These are phyloP conservation scores for Muricea muricata DNA, from an alignment of 92 coral and sea anemone species.

Conservation along the genomic window DNA sequence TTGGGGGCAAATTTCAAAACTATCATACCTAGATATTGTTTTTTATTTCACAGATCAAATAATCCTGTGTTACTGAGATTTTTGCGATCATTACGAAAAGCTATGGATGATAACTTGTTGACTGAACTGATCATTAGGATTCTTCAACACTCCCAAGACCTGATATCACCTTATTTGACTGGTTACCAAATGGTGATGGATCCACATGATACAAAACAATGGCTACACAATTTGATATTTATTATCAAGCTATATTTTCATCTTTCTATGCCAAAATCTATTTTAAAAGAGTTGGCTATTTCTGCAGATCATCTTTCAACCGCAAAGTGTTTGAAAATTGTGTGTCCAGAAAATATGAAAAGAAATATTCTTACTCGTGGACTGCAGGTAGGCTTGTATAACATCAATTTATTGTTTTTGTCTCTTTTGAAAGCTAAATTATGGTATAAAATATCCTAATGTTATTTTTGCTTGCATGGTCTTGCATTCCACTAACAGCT, in stretches of 20 bases:
- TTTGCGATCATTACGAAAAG: slow-evolving; percentile 77
- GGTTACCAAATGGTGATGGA: slow-evolving; percentile 76
- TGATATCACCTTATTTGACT: slow-evolving; percentile 73
- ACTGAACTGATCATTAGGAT: slow-evolving; percentile 70
- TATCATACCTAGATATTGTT: too few species aligned
- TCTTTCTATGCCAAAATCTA: slow-evolving; percentile 72
- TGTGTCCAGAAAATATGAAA: slow-evolving; percentile 74
- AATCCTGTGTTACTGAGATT: slow-evolving; percentile 88
- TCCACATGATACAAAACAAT: slow-evolving; percentile 83
- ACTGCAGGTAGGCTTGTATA: slow-evolving; percentile 71
- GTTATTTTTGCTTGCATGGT: too few species aligned
- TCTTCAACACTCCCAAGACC: slow-evolving; percentile 79
- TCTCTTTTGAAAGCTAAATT: too few species aligned
- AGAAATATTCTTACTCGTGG: slow-evolving; percentile 77
- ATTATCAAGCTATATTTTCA: slow-evolving; percentile 77
- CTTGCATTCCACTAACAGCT: too few species aligned
- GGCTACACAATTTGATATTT: slow-evolving; percentile 79
- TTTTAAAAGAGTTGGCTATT: slow-evolving; percentile 53
- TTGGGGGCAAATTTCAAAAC: background rate
- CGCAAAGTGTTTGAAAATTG: slow-evolving; percentile 55
- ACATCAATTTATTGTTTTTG: too few species aligned
- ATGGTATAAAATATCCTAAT: too few species aligned
- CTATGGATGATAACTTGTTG: slow-evolving; percentile 54
- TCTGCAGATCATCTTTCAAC: slow-evolving; percentile 30
- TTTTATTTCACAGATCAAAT: slow-evolving; percentile 71